Evolutionary conservation across 2,888 invertebrate genomes (phyloP).

Genomic region (Lycocerus yunnanus): DNA sequence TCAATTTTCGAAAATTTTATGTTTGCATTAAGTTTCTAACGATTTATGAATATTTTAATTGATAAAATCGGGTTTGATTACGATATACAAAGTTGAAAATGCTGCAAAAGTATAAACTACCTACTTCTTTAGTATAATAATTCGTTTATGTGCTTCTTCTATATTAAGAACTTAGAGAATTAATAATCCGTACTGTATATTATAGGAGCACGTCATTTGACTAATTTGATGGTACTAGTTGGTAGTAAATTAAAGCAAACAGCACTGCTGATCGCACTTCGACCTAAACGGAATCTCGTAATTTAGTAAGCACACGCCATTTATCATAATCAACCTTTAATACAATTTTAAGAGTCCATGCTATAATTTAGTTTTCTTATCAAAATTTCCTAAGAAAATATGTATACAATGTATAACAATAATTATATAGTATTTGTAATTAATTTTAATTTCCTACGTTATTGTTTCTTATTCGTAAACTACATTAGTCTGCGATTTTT

Average conservation of each 20-base stretch:
- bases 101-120: no score
- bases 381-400: background rate
- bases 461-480: background rate
- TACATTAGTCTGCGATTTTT: no score
- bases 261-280: background rate
- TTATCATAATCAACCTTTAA: background rate
- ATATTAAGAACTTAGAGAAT: no score
- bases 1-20: no score
- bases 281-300: background rate
- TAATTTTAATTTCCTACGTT: background rate
- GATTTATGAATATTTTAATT: no score
- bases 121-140: no score
- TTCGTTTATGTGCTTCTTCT: no score
- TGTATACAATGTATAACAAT: background rate
- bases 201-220: background rate
- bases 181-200: no score
- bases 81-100: no score
- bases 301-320: background rate
- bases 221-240: background rate
- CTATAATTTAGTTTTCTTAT: background rate
- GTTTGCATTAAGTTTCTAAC: no score
- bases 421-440: background rate
- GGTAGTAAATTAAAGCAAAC: background rate
- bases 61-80: no score
- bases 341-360: background rate